These are phyloP conservation scores for Chaetophractus vellerosus DNA, from an alignment of 2,797 vertebrate species.

Conservation along the genomic window DNA sequence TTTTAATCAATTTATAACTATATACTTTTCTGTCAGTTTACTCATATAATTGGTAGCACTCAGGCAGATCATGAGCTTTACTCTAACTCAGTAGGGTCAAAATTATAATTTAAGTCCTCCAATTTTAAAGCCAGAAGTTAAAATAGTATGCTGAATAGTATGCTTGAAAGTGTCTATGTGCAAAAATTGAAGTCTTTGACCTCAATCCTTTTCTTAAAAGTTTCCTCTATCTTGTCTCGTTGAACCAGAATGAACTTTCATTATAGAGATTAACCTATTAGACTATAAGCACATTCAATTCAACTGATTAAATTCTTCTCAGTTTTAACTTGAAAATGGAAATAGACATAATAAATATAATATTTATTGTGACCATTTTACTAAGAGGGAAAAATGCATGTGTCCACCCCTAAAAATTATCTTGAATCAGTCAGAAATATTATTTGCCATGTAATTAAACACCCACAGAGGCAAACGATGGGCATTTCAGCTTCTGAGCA, in stretches of 20 bases:
- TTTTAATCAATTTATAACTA: slow-evolving; percentile 72
- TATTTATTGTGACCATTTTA: neutral
- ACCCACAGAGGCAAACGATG: neutral
- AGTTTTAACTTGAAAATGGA: slow-evolving; percentile 25
- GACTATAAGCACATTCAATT: slow-evolving; percentile 74
- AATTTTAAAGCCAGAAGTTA: slow-evolving; percentile 87
- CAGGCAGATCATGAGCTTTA: slow-evolving; percentile 69
- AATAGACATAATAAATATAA: neutral
- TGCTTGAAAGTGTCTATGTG: slow-evolving; percentile 86
- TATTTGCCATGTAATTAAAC: neutral
- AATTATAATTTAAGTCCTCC: slow-evolving; percentile 84
- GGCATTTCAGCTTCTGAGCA: neutral
- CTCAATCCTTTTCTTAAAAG: slow-evolving; percentile 85
- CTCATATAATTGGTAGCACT: slow-evolving; percentile 75
- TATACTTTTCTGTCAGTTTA: slow-evolving; percentile 79
- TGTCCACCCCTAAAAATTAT: neutral
- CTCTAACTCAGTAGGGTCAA: slow-evolving; percentile 69
- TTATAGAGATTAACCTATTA: slow-evolving; percentile 85
- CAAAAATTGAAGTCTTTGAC: slow-evolving; percentile 89
- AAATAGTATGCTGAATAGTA: slow-evolving; percentile 85
- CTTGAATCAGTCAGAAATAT: neutral
- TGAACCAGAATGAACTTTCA: slow-evolving; percentile 83
- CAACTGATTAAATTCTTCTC: slow-evolving; percentile 69
- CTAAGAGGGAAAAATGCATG: neutral
- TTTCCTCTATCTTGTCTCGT: slow-evolving; percentile 80